Evolutionary conservation across 2,797 vertebrate species (phyloP).

Genomic region (Myotis myotis): DNA sequence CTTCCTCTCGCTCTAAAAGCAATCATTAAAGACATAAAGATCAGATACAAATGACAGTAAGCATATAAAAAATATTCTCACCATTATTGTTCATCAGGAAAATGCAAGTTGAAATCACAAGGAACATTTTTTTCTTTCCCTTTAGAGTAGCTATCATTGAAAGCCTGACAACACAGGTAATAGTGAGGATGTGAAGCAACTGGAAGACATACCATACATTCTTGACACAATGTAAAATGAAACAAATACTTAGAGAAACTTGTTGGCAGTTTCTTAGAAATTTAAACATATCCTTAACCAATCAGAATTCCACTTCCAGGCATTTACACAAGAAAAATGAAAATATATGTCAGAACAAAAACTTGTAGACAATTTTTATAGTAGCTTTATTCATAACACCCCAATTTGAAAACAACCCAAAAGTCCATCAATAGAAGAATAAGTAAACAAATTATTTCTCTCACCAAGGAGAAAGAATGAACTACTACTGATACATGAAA

Average conservation of each 20-base stretch:
- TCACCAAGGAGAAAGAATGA: not conserved
- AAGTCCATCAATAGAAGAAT: not conserved
- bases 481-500: not conserved
- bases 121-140: not conserved
- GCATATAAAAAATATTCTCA: not conserved
- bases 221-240: not conserved
- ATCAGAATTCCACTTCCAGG: not conserved
- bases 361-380: not conserved
- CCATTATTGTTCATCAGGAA: not conserved
- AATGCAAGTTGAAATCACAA: not conserved
- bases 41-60: not conserved
- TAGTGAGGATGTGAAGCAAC: not conserved
- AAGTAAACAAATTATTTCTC: not conserved
- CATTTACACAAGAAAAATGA: not conserved
- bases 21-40: not conserved
- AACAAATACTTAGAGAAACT: not conserved
- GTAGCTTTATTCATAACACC: not conserved
- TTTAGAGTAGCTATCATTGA: not conserved
- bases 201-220: not conserved
- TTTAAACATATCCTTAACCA: not conserved
- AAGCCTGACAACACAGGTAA: not conserved
- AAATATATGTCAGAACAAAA: not conserved
- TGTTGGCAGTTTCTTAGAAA: not conserved
- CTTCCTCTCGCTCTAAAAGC: not conserved
- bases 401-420: not conserved